A percentile compares a stretch with the other conserved stretches of the same genome.
Evolutionary conservation across 2,888 invertebrate genomes (phyloP).

Genomic region (Dicyrtoma fusca): DNA sequence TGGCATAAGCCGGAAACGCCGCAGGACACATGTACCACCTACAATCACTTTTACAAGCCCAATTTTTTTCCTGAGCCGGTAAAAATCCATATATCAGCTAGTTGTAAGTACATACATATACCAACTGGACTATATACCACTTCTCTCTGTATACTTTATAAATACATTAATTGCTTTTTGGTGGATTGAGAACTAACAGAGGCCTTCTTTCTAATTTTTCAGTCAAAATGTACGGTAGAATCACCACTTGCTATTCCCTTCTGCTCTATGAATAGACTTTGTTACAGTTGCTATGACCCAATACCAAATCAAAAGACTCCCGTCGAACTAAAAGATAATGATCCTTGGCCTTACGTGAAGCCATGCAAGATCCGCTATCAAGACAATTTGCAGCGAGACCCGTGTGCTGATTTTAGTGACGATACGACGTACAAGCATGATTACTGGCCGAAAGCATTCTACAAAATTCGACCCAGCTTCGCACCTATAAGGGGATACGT

Average conservation of each 20-base stretch:
- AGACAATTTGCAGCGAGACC: constrained; percentile 49
- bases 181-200: too few species aligned
- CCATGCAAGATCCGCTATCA: constrained; percentile 45
- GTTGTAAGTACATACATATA: too few species aligned
- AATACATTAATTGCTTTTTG: too few species aligned
- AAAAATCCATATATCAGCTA: too few species aligned
- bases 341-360: constrained; percentile 53
- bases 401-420: constrained; percentile 52
- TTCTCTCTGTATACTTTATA: too few species aligned
- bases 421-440: constrained; percentile 49
- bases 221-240: constrained; percentile 21
- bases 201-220: too few species aligned
- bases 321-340: constrained; percentile 50
- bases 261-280: constrained; percentile 46
- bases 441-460: constrained; percentile 45
- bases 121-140: too few species aligned
- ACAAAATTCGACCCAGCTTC: constrained; percentile 37
- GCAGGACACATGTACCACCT: constrained; percentile 50
- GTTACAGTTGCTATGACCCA: constrained; percentile 53
- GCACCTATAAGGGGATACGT: constrained; percentile 43
- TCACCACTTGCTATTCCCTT: constrained; percentile 53
- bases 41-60: constrained; percentile 51
- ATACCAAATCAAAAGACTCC: constrained; percentile 47
- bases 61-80: constrained; percentile 34
- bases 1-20: constrained; percentile 48